Base-by-base conservation (phyloP, 2,113 vertebrate genomes). In the Nothoprocta perdicaria region DNA sequence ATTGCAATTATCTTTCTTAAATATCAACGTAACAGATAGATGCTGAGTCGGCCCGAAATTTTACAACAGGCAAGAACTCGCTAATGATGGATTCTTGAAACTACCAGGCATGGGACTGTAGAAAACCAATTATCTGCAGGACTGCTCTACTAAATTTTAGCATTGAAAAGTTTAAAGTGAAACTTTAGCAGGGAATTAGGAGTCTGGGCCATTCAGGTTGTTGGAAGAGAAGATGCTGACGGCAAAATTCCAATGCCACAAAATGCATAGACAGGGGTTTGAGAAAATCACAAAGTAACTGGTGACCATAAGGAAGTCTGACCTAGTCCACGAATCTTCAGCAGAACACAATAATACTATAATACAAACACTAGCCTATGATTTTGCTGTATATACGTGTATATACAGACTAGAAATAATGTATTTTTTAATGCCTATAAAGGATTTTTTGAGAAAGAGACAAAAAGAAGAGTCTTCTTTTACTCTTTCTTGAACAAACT, bases 1-100 rank as follows among this genome's bases (percentile, higher is more conserved):
- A 79, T 5, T 91, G 81, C 29, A 95, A 89, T 80, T 87, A 87
- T 58, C 53, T 14, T 48, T 90, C 69, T 80, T 91, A 92, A 93
- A 62, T 73, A 76, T 18, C 8, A 2, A 84, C 1, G 41, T 26
- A 82, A 12, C 17, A 87, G 71, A 73, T 11, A 90, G 84, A 87
- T 76, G 81, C 53, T 92, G 91, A 93, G 89, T 10, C 82, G 67
- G 75, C 23, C 26, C 69, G n/a, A 82, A 57, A 62, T 76, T 75
- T 93, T 87, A 71, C 84, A 66, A 86, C 66, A 82, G 88, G 88
- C 14, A 75, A 76, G 58, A 89, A 89, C 23, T 76, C 61, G 29
- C 43, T 91, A 89, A 89, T 80, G 81, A 80, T 66, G 67, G 58
- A 73, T 84, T 76, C 87, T 71, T 87, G n/a, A 89, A 84, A 76